A percentile compares a stretch with the other conserved stretches of the same genome.
These are phyloP conservation scores for Trematocara unimaculatum DNA, from an alignment of 2,113 vertebrate species.

Conservation along the genomic window DNA sequence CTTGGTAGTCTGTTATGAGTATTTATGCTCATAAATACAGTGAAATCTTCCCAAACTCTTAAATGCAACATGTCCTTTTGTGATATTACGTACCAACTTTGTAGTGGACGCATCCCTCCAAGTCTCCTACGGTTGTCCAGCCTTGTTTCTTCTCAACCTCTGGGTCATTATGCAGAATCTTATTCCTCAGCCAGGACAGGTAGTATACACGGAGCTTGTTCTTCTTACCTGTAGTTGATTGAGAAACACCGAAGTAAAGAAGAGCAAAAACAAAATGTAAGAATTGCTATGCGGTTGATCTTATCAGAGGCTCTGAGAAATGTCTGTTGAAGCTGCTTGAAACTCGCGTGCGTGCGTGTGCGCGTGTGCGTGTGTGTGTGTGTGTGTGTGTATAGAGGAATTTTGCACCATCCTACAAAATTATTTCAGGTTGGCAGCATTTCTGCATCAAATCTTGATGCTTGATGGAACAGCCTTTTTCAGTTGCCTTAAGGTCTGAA, in stretches of 20 bases:
- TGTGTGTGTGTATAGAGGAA: not conserved
- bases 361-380: not conserved
- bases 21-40: not conserved
- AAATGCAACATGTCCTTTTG: not conserved
- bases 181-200: conserved; percentile 98
- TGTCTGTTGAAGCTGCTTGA: not conserved
- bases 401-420: not conserved
- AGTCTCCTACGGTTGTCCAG: conserved; percentile 93
- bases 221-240: conserved; percentile 84
- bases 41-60: not conserved
- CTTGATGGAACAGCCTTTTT: not conserved
- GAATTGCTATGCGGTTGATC: not conserved
- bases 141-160: conserved; percentile 99
- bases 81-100: conserved; percentile 84
- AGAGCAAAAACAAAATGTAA: not conserved
- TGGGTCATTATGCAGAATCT: conserved; percentile 97
- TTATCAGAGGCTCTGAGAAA: not conserved
- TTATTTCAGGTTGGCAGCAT: not conserved
- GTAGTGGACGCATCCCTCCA: conserved; percentile 97
- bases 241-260: not conserved
- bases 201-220: conserved; percentile 98
- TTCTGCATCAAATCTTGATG: not conserved
- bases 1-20: not conserved
- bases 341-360: not conserved
- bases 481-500: not conserved